Evolutionary conservation across 2,797 vertebrate species (phyloP).

Genomic region (Falco naumanni): DNA sequence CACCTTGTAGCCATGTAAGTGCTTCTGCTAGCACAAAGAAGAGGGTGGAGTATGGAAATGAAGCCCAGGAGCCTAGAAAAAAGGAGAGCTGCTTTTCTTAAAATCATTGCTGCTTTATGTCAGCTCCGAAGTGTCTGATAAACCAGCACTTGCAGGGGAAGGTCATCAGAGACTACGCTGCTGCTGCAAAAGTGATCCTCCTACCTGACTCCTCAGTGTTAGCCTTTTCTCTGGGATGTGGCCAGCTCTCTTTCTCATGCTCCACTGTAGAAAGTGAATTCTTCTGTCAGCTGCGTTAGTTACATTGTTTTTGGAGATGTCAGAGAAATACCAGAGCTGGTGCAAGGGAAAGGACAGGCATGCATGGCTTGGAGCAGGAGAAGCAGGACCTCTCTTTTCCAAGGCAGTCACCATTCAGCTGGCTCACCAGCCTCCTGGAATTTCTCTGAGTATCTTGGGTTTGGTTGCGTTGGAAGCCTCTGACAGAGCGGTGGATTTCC

Average conservation of each 20-base stretch:
- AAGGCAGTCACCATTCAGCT: not conserved
- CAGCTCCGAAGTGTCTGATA: not conserved
- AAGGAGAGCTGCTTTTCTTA: not conserved
- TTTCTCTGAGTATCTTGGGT: not conserved
- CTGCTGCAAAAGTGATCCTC: not conserved
- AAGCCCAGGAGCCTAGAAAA: not conserved
- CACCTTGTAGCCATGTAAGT: not conserved
- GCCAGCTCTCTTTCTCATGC: not conserved
- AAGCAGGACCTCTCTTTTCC: not conserved
- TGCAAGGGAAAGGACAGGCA: rapidly evolving
- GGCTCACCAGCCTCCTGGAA: not conserved
- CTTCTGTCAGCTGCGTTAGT: not conserved
- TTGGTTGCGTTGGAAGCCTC: not conserved
- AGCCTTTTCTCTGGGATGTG: not conserved
- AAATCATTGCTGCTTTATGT: not conserved
- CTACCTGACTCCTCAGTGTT: not conserved
- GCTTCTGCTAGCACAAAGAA: not conserved
- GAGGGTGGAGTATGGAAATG: not conserved
- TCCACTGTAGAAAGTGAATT: not conserved
- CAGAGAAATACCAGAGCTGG: not conserved
- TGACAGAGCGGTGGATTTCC: not conserved
- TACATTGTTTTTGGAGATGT: not conserved
- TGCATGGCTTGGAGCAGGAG: not conserved
- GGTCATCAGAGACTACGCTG: not conserved
- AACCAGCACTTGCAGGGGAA: not conserved